Evolutionary conservation across 2,888 invertebrate species (phyloP).

Genomic region (Papilio protenor): DNA sequence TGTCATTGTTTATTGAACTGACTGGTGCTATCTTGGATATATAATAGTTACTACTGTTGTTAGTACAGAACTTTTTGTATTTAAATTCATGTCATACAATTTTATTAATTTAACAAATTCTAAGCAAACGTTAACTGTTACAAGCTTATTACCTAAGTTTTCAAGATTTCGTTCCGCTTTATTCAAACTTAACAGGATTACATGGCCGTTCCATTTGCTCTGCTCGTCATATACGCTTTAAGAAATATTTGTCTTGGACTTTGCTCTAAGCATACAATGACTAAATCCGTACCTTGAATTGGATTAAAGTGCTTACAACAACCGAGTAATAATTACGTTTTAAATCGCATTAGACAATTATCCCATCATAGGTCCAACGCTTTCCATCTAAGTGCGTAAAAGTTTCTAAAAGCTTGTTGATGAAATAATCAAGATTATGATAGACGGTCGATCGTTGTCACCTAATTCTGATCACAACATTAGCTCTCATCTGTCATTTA

Average conservation of each 20-base stretch:
- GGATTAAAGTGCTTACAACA: conserved; percentile 17
- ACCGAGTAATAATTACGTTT: conserved; percentile 4
- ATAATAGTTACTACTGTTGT: conserved; percentile 4
- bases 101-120: background rate
- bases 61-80: background rate
- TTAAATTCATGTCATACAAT: background rate
- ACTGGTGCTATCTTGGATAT: conserved; percentile 2
- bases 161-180: conserved; percentile 29
- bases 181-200: conserved; percentile 41
- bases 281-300: conserved; percentile 58
- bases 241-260: conserved; percentile 69
- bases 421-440: background rate
- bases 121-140: background rate
- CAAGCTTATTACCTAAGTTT: background rate
- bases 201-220: conserved; percentile 54
- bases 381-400: background rate
- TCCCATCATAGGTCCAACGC: background rate
- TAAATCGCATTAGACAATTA: background rate
- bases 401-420: background rate
- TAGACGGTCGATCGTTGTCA: background rate
- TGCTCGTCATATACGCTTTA: conserved; percentile 60
- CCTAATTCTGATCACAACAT: background rate
- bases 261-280: conserved; percentile 60
- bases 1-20: conserved; percentile 36
- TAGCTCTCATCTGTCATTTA: background rate